phyloP scores from a whole-genome alignment of 1,140 invertebrate species.

The Drosophila albomicans region DNA sequence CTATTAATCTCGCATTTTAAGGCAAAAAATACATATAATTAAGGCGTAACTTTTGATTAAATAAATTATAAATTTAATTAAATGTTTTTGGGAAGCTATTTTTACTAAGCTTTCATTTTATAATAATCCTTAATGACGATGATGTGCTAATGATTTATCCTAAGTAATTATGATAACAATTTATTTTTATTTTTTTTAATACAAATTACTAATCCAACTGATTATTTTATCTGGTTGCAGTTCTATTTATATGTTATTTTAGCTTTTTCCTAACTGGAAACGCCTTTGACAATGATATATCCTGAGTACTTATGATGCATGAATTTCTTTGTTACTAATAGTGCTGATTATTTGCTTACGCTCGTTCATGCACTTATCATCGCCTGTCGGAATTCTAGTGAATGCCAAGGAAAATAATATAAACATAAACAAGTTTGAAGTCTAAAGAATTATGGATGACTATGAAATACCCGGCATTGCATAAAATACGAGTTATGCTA shows the following conservation, averaged over 20 bases:
- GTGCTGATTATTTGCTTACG: background rate
- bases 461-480: background rate
- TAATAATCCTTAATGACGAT: too few relatives aligned
- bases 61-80: constrained; percentile 5
- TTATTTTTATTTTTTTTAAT: too few relatives aligned
- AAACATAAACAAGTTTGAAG: constrained; percentile 25
- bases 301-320: too few relatives aligned
- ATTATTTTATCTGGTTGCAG: too few relatives aligned
- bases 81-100: too few relatives aligned
- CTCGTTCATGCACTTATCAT: constrained; percentile 23
- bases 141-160: too few relatives aligned
- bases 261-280: too few relatives aligned
- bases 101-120: too few relatives aligned
- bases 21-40: background rate
- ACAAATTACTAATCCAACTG: too few relatives aligned
- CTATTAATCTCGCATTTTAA: constrained; percentile 13
- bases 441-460: background rate
- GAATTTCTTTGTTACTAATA: background rate
- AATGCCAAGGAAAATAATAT: constrained; percentile 33
- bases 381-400: constrained; percentile 27
- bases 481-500: background rate
- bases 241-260: too few relatives aligned
- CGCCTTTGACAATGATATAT: too few relatives aligned
- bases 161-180: too few relatives aligned
- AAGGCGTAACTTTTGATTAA: constrained; percentile 21